These are phyloP conservation scores for Plecotus auritus DNA, from an alignment of 2,113 vertebrate genomes.

Conservation along the genomic window DNA sequence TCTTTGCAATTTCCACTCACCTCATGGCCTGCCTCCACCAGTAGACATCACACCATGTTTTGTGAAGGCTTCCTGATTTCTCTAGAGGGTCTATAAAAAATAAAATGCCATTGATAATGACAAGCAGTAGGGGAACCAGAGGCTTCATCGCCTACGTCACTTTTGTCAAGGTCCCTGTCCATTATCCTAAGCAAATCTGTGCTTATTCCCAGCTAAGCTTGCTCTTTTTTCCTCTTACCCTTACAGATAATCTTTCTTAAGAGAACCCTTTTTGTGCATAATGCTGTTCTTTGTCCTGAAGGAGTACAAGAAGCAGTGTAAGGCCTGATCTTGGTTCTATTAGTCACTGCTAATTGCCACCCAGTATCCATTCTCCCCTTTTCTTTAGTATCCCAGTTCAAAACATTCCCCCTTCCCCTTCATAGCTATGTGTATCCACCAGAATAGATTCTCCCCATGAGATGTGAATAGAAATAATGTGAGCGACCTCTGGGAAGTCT, in stretches of 20 bases:
- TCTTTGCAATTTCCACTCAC: slow-evolving; percentile 56
- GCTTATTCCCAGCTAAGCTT: not conserved
- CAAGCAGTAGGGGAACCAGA: not conserved
- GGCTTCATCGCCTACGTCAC: not conserved
- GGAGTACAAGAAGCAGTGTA: not conserved
- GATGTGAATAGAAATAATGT: not conserved
- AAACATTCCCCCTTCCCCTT: not conserved
- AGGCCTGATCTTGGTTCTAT: not conserved
- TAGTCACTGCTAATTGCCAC: not conserved
- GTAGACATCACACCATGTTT: slow-evolving; percentile 60
- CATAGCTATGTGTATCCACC: not conserved
- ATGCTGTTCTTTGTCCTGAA: not conserved
- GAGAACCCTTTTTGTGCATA: not conserved
- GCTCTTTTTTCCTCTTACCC: not conserved
- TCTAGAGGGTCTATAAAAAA: slow-evolving; percentile 64
- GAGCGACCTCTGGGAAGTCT: not conserved
- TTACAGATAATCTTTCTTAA: not conserved
- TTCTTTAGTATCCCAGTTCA: not conserved
- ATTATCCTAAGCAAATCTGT: not conserved
- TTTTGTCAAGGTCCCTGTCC: not conserved
- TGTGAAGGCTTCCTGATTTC: slow-evolving; percentile 48
- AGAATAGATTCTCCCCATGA: not conserved
- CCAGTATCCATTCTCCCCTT: not conserved
- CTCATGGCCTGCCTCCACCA: slow-evolving; percentile 48
- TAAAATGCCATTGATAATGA: slow-evolving; percentile 46